Conservation (phyloP, 2,888 invertebrate species). For the Junonia oenone region DNA sequence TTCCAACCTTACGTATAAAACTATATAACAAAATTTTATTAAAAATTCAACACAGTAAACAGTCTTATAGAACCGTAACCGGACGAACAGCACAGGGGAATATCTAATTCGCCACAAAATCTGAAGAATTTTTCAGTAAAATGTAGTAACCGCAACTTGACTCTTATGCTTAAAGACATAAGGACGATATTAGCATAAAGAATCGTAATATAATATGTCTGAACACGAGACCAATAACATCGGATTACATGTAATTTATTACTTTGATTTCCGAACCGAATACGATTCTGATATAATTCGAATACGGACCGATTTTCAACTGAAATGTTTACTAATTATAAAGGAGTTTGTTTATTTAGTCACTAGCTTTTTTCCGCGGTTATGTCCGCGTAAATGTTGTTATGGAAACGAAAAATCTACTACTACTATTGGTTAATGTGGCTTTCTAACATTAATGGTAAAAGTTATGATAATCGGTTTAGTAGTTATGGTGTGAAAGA, state of each 20-base stretch:
- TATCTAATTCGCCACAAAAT: neutral
- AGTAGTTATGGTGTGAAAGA: too few species aligned
- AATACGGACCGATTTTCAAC: neutral
- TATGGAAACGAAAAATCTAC: too few species aligned
- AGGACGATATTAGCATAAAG: neutral
- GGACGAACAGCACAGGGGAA: neutral
- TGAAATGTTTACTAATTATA: neutral
- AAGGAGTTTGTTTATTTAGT: neutral
- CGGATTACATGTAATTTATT: slow-evolving; percentile 13
- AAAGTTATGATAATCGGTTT: too few species aligned
- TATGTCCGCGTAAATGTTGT: too few species aligned
- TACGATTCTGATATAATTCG: neutral
- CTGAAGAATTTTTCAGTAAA: neutral
- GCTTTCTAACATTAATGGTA: too few species aligned
- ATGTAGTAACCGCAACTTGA: neutral
- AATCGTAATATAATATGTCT: slow-evolving; percentile 12
- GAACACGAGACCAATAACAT: slow-evolving; percentile 13
- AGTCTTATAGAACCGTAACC: neutral
- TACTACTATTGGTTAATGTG: too few species aligned
- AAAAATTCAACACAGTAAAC: neutral
- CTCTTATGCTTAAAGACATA: slow-evolving; percentile 1
- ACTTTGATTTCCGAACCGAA: neutral
- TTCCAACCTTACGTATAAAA: too few species aligned
- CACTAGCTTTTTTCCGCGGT: too few species aligned
- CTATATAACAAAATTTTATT: too few species aligned